These are phyloP conservation scores for Stichodactyla mertensii DNA, from an alignment of 64 coral and sea anemone species.

Conservation along the genomic window DNA sequence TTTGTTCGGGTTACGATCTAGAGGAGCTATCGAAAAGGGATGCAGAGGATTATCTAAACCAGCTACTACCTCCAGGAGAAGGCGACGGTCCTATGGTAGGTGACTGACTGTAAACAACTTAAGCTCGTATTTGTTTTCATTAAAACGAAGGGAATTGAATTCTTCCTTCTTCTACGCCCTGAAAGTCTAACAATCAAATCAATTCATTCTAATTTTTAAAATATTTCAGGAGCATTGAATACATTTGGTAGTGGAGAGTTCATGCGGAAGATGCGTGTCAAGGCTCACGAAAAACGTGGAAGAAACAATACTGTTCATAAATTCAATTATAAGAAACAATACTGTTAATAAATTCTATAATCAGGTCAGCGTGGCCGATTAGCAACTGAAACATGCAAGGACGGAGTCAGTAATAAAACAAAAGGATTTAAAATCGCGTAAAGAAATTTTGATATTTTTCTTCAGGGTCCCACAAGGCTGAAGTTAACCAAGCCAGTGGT, in stretches of 20 bases:
- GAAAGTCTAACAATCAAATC: not conserved
- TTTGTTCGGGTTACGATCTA: constrained; percentile 89
- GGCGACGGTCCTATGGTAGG: constrained; percentile 85
- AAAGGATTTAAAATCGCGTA: not conserved
- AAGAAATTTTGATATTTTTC: not conserved
- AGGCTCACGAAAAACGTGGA: not conserved
- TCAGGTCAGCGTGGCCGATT: not conserved
- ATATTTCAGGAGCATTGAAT: not conserved
- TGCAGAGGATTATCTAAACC: constrained; percentile 51
- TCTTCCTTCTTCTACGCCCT: not conserved
- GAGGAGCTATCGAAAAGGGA: constrained; percentile 55
- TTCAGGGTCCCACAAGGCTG: constrained; percentile 77
- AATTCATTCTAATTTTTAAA: not conserved
- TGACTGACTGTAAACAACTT: not conserved
- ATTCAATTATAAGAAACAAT: too few species aligned
- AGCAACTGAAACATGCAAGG: not conserved
- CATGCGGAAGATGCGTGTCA: not conserved
- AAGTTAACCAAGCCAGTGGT: constrained; percentile 89
- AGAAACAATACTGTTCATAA: too few species aligned
- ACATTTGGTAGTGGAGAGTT: not conserved
- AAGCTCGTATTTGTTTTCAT: not conserved
- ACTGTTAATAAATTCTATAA: not conserved
- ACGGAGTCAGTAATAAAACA: not conserved
- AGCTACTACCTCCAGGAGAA: constrained; percentile 44
- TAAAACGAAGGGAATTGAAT: not conserved